Evolutionary conservation across 2,797 vertebrate species (phyloP), one percentile per base, ranked within the genome.

Genomic region (Hyperoplus lanceolatus): DNA sequence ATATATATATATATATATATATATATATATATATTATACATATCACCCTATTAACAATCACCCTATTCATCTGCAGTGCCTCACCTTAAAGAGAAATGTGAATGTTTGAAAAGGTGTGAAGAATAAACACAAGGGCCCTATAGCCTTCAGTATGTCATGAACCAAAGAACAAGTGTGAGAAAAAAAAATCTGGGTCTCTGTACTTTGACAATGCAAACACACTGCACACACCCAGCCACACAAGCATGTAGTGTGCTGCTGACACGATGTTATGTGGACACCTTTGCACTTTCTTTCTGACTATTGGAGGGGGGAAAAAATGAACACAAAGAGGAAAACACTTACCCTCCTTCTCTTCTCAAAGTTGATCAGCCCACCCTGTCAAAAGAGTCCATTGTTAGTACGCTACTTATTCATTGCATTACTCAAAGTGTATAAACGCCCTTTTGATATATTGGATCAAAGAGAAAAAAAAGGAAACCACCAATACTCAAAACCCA

Each of bases 311-410:
- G n/a, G 1, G 13, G 38, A 59, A 58, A 50, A 72, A 49, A 50
- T 10, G 16, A 29, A 67, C 11, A 64, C 14, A 68, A 71, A 82
- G 55, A 70, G 55, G 41, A 82, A 55, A 29, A 0, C 43, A 85
- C 94, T 95, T 79, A 97, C 97, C 95, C 96, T 95, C 70, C 97
- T 94, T 57, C 96, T 95, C 91, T 97, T 96, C 89, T 96, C 96
- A 78, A 97, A 96, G 91, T 96, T 96, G 84, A 97, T 96, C 74
- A 97, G 95, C 15, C 93, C 94, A 2, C 90, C 94, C 96, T 97
- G 91, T 87, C n/a, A 74, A 75, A 62, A 80, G 21, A 81, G 3
- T 0, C 60, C 6, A 77, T 5, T 2, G 21, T 83, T 50, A 81
- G 9, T n/a, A 53, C 55, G 57, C 1, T 5, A 45, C 36, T 65